Base-by-base conservation (phyloP, 2,113 vertebrate genomes). In the Nibea albiflora region DNA sequence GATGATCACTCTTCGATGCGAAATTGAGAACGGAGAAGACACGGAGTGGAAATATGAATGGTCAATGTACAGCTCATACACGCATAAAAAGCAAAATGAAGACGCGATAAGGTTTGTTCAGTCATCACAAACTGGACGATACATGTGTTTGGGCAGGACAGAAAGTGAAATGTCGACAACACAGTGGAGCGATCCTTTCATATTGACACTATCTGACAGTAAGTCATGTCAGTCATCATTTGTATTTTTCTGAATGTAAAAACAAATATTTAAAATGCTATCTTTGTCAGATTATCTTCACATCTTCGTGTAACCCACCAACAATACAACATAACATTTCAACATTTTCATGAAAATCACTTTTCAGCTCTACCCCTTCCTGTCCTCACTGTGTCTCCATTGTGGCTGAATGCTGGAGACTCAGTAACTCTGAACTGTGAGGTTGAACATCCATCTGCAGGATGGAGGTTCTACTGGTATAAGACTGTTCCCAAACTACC, bases 361-460 rank as follows among this genome's bases (percentile, higher is more conserved):
- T 75, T 72, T 19, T 2, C 46, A 56, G 60, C 86, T 85, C 78
- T 31, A 39, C 77, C 71, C 8, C 0, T 11, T 8, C 31, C 80
- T 74, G 58, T 73, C 67, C 75, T 92, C 53, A 64, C 31, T n/a
- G 83, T 80, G 81, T 80, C 82, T 78, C 65, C 62, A 39, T 77
- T 31, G 11, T 88, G 52, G 52, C n/a, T 54, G 52, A 54, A n/a
- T 22, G 3, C 7, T 39, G 35, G 35, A 39, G 35, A 39, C 35
- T 39, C 35, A 39, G 35, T 39, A 2, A 39, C 35, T 39, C 35
- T 39, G 35, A 39, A 39, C 7, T 39, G 35, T 39, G 35, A 39
- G 35, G 35, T 39, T 39, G 35, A 39, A 39, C 35, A 39, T 39
- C 35, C 35, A 39, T 39, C 35, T 39, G 35, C 35, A 39, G 35